phyloP scores from a whole-genome alignment of 2,888 invertebrate genomes.

The Napeogenes sylphis region DNA sequence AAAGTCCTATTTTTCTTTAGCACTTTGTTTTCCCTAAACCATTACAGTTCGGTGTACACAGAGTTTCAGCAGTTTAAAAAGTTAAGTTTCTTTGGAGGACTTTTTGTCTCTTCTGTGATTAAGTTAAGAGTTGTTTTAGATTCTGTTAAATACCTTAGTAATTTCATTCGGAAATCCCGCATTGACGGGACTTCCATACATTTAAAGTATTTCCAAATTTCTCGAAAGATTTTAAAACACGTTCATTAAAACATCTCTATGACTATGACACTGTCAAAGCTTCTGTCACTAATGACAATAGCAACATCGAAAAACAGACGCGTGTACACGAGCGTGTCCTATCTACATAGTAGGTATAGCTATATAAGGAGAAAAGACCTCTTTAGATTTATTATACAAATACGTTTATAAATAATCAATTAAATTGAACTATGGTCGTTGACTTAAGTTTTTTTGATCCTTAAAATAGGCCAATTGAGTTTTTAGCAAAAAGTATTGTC shows the following conservation, averaged over 20 bases:
- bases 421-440: too few species aligned
- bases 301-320: neutral
- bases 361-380: neutral
- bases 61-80: neutral
- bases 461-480: neutral
- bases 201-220: neutral
- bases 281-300: neutral
- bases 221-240: neutral
- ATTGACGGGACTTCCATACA: conserved; percentile 27
- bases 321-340: neutral
- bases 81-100: neutral
- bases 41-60: neutral
- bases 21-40: neutral
- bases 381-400: neutral
- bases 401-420: too few species aligned
- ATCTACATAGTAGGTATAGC: neutral
- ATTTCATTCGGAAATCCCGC: conserved; percentile 23
- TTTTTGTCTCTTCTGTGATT: neutral
- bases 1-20: neutral
- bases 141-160: conserved; percentile 9
- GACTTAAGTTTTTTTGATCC: too few species aligned
- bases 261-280: neutral
- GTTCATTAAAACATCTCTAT: neutral
- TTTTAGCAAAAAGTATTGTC: neutral
- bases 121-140: neutral